Base-by-base conservation (phyloP, 2,888 invertebrate genomes). In the Creontiades dilutus region DNA sequence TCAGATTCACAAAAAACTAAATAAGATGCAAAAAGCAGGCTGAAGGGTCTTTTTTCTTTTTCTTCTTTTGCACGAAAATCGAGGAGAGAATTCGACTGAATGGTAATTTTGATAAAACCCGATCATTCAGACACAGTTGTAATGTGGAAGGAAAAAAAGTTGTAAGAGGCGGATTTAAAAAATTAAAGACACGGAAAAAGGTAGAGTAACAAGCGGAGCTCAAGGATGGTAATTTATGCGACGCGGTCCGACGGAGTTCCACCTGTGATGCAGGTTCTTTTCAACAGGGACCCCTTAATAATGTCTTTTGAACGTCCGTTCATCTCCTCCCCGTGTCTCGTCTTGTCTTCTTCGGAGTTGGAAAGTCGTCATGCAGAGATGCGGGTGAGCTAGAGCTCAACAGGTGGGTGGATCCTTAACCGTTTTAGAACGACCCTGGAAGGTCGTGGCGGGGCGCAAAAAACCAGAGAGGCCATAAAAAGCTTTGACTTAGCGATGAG, bases 191-290 rank as follows among this genome's bases (percentile, higher is more conserved):
- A 23, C n/a, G 23, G 27, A 68, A 68, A 68, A 68, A 68, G 68
- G 68, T 68, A 27, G 68, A 68, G 68, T 23, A 27, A 68, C 68
- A 68, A 68, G 68, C 19, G 9, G 19, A 23, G 68, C 68, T 82
- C 52, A 82, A 82, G 82, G 52, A 82, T 82, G 82, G 47, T 82
- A 82, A 82, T 82, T 82, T 82, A 82, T 82, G 82, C 82, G 82
- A 82, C 12, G 47, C 82, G 82, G 82, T 82, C 13, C 52, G 27
- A 4, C 28, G 80, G 28, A 52, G 52, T 48, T 82, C 46, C 82
- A 82, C 82, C 82, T 82, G 82, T 82, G 82, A 82, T 52, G 52
- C 47, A 52, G 82, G 82, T 82, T 82, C 82, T 82, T 82, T 82
- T 82, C 52, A 52, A 19, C 16, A 4, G 52, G 47, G 52, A 47